Percentiles rank a stretch among this genome's conserved stretches.
These are phyloP conservation scores for Rhopalosiphum nymphaeae DNA, from an alignment of 2,888 invertebrate genomes.

Conservation along the genomic window DNA sequence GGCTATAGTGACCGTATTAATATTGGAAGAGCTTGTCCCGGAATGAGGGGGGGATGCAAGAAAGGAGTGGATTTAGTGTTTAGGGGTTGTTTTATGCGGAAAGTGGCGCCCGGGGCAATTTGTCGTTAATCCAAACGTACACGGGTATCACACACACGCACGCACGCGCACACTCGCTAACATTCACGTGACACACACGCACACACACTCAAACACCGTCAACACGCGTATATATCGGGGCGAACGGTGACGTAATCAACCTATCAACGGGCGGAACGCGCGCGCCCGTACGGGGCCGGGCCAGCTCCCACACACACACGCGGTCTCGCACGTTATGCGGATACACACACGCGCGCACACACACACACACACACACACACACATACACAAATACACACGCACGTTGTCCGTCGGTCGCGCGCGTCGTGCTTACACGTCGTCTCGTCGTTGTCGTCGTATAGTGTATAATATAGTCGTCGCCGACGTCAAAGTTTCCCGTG, in stretches of 20 bases:
- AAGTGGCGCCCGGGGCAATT: slow-evolving; percentile 64
- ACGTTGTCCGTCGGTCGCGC: slow-evolving; percentile 60
- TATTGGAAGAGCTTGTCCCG: neutral
- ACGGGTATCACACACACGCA: slow-evolving; percentile 44
- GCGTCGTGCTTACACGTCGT: slow-evolving; percentile 48
- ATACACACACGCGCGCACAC: slow-evolving; percentile 8
- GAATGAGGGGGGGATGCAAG: neutral
- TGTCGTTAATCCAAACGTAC: slow-evolving; percentile 65
- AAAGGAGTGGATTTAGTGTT: slow-evolving; percentile 55
- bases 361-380: slow-evolving; percentile 1
- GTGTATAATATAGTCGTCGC: neutral
- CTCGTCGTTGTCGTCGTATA: slow-evolving; percentile 18
- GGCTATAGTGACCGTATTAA: neutral
- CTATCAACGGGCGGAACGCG: slow-evolving; percentile 63
- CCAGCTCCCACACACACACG: slow-evolving; percentile 54
- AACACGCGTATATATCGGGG: slow-evolving; percentile 25
- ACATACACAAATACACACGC: slow-evolving; percentile 29
- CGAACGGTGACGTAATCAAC: slow-evolving; percentile 62
- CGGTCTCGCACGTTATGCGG: neutral
- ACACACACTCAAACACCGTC: neutral
- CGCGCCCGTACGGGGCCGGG: slow-evolving; percentile 63
- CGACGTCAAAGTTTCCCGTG: slow-evolving; percentile 30
- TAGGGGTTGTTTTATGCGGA: slow-evolving; percentile 65
- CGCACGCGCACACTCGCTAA: neutral
- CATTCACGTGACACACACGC: neutral